Conservation (phyloP, 2,797 vertebrate species). For the Takifugu rubripes region DNA sequence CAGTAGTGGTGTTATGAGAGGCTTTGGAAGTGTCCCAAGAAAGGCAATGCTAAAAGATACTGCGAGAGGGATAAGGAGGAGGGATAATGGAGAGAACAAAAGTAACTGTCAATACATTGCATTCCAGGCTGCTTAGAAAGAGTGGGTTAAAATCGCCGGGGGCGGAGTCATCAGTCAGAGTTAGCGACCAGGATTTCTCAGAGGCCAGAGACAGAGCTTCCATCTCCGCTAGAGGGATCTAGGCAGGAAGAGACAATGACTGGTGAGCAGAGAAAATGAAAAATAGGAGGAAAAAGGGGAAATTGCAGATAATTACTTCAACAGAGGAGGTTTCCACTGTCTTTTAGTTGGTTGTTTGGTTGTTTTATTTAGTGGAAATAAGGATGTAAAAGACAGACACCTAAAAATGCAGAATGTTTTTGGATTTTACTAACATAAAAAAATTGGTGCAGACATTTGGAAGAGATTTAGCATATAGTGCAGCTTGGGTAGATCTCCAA, state of each 20-base stretch:
- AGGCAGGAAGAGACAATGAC: constrained; percentile 89
- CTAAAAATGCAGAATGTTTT: background rate
- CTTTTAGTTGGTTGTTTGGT: no score
- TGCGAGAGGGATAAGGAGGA: constrained; percentile 30
- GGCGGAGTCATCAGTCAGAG: constrained; percentile 95
- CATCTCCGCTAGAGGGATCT: constrained; percentile 99
- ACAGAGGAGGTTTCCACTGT: background rate
- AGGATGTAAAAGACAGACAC: background rate
- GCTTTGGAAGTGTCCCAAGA: constrained; percentile 51
- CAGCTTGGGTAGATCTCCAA: no score
- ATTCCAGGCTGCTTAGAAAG: constrained; percentile 94
- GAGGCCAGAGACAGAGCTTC: constrained; percentile 99
- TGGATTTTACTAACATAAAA: no score
- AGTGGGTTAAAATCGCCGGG: constrained; percentile 91
- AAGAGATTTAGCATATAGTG: no score
- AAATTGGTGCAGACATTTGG: no score
- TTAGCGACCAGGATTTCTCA: constrained; percentile 98
- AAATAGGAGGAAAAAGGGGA: background rate
- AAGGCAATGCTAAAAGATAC: constrained; percentile 42
- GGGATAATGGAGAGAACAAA: constrained; percentile 35
- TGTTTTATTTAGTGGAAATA: no score
- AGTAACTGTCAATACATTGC: constrained; percentile 91
- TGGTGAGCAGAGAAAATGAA: constrained; percentile 81
- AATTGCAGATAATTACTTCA: background rate
- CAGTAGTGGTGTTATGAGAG: constrained; percentile 32